These are phyloP conservation scores for Lycodopsis pacificus DNA, from an alignment of 2,797 vertebrate species.

Conservation along the genomic window DNA sequence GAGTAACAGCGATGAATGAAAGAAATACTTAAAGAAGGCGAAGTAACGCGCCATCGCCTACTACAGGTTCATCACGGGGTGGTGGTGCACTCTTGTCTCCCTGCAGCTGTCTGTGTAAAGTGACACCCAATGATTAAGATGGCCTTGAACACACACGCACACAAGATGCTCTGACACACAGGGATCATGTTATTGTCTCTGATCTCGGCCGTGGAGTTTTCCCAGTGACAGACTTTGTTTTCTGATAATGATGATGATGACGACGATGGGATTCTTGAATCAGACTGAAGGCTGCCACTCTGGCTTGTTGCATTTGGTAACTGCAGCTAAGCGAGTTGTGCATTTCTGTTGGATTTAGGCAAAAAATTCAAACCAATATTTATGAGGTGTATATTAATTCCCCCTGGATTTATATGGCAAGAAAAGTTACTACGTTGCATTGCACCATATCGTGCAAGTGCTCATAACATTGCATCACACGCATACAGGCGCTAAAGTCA, in stretches of 20 bases:
- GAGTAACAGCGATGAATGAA: conserved; percentile 10
- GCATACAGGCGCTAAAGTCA: not conserved
- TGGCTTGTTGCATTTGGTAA: not conserved
- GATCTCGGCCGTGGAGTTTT: conserved; percentile 48
- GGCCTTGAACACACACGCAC: conserved; percentile 62
- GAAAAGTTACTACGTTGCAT: not conserved
- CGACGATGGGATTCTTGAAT: conserved; percentile 14
- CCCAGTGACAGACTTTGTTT: conserved; percentile 50
- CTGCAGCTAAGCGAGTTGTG: not conserved
- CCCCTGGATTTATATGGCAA: not conserved
- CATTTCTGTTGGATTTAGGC: not conserved
- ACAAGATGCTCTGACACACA: conserved; percentile 22
- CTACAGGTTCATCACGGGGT: conserved; percentile 32
- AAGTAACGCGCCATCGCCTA: conserved; percentile 10
- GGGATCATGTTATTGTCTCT: conserved; percentile 59
- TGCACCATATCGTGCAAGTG: not conserved
- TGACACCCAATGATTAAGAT: conserved; percentile 68
- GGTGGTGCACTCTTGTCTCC: conserved; percentile 41
- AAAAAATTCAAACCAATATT: not conserved
- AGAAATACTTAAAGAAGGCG: not conserved
- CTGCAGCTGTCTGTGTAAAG: conserved; percentile 78
- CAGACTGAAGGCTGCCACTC: conserved; percentile 3
- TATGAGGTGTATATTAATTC: not conserved
- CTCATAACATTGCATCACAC: not conserved
- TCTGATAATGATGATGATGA: conserved; percentile 11